These are phyloP conservation scores for Stenoptilia bipunctidactyla DNA, from an alignment of 2,888 invertebrate genomes.

Conservation along the genomic window DNA sequence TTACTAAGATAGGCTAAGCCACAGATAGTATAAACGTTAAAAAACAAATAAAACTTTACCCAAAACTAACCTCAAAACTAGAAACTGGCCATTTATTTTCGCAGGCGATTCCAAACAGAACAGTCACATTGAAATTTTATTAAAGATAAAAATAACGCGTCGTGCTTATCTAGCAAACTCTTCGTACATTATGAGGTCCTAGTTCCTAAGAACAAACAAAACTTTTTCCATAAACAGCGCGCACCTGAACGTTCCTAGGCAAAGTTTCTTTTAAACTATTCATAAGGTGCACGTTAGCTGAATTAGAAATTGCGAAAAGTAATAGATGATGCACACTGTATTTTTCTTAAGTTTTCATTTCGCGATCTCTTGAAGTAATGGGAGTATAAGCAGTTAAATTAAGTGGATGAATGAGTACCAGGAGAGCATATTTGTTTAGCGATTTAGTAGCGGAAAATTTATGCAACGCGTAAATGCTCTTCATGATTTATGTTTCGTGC, in stretches of 20 bases:
- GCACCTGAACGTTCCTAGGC: neutral
- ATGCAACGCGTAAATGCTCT: neutral
- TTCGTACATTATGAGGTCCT: neutral
- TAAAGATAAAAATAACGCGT: slow-evolving; percentile 3
- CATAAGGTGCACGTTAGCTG: slow-evolving; percentile 15
- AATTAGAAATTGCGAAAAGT: neutral
- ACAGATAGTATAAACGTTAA: no score
- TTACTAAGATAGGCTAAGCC: no score
- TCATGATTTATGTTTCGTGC: no score
- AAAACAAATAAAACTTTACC: no score
- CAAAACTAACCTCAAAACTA: no score
- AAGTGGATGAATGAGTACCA: neutral
- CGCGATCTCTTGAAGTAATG: no score
- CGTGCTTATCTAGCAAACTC: slow-evolving; percentile 14
- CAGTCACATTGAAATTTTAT: neutral
- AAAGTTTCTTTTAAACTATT: slow-evolving; percentile 19
- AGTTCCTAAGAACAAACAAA: slow-evolving; percentile 7
- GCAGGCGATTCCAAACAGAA: no score
- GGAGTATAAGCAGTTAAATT: no score
- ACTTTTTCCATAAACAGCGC: slow-evolving; percentile 20
- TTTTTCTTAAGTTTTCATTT: no score
- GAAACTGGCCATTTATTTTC: no score
- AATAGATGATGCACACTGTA: neutral
- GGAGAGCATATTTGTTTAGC: neutral
- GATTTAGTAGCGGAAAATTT: no score